phyloP scores from a whole-genome alignment of 2,113 vertebrate genomes.

The Indicator indicator region DNA sequence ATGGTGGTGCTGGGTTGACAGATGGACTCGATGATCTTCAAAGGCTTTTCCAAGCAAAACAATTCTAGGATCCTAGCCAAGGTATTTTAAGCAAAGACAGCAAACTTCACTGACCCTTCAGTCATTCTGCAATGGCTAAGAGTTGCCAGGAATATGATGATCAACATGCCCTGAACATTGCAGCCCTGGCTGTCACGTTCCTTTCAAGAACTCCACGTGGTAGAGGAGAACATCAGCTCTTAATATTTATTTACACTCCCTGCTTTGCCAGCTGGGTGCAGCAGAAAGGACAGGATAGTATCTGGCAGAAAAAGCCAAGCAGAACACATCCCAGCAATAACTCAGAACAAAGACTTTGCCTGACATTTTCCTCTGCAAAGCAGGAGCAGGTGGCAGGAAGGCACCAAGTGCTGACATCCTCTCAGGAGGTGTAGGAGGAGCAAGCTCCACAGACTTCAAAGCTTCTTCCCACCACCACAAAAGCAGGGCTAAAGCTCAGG shows the following conservation, averaged over 20 bases:
- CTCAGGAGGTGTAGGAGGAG: background rate
- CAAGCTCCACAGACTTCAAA: background rate
- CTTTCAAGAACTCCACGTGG: background rate
- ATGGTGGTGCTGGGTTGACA: no score
- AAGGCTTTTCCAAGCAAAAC: no score
- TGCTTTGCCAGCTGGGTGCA: background rate
- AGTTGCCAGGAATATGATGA: background rate
- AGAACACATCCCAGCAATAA: background rate
- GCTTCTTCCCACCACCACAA: background rate
- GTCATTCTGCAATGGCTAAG: background rate
- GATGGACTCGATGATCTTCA: no score
- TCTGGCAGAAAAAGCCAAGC: conserved; percentile 8
- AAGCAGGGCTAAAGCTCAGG: background rate
- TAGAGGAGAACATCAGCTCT: background rate
- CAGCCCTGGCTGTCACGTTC: background rate
- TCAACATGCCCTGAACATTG: background rate
- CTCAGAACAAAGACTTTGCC: background rate
- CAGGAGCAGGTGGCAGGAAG: background rate
- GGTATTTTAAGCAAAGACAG: conserved; percentile 20
- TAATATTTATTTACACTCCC: background rate
- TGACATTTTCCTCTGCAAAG: background rate
- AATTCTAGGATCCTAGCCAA: background rate
- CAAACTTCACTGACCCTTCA: background rate
- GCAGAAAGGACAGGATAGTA: background rate
- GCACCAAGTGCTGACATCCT: background rate